Evolutionary conservation across 2,888 invertebrate genomes (phyloP).

Genomic region (Plemyria rubiginata): DNA sequence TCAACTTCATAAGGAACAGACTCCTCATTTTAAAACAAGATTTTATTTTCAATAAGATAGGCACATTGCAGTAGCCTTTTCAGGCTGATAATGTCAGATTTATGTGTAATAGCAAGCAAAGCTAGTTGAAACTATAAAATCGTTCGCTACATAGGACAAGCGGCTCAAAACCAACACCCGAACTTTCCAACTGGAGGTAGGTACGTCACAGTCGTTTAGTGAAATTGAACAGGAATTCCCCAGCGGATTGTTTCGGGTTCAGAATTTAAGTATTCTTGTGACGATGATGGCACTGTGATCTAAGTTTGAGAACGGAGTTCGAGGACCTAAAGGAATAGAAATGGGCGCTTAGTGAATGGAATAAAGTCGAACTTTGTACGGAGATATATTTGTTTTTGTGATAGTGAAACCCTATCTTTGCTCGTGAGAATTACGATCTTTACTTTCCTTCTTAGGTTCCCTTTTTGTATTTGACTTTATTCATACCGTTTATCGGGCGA

Average conservation of each 20-base stretch:
- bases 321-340: slow-evolving; percentile 14
- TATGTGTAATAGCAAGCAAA: no score
- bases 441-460: not conserved
- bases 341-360: slow-evolving; percentile 14
- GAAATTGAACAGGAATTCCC: slow-evolving; percentile 47
- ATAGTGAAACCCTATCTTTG: not conserved
- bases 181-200: slow-evolving; percentile 38
- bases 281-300: slow-evolving; percentile 32
- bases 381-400: not conserved
- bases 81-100: no score
- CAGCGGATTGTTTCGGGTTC: slow-evolving; percentile 42
- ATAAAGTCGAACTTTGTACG: slow-evolving; percentile 18
- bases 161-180: slow-evolving; percentile 22
- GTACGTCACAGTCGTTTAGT: slow-evolving; percentile 43
- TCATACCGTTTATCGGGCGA: not conserved
- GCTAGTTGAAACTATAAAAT: not conserved
- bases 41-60: no score
- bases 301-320: slow-evolving; percentile 29
- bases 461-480: not conserved
- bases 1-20: no score
- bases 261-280: slow-evolving; percentile 43
- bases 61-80: no score
- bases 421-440: not conserved
- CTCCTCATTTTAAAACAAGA: no score
- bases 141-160: slow-evolving; percentile 10